phyloP scores from a whole-genome alignment of 2,888 invertebrate species.

The Mystacides longicornis region DNA sequence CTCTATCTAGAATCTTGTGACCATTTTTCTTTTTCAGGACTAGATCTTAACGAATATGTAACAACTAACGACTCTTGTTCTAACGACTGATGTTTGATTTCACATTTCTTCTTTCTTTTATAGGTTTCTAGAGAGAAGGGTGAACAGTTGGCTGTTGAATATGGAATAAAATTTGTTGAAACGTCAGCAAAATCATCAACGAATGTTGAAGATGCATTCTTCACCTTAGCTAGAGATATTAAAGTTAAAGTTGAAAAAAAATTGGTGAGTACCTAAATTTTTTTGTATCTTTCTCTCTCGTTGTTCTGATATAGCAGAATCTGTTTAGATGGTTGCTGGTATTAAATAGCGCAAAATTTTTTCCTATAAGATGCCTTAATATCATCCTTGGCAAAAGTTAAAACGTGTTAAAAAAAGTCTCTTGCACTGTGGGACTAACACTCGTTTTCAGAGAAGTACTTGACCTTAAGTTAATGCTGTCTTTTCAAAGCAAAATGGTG shows the following conservation, averaged over 20 bases:
- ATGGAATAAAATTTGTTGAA: slow-evolving; percentile 98
- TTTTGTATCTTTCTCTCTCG: not conserved
- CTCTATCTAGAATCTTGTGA: not conserved
- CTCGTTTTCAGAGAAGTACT: too few relatives aligned
- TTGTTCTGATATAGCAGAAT: not conserved
- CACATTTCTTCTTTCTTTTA: not conserved
- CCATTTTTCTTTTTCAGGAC: too few relatives aligned
- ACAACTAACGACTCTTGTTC: too few relatives aligned
- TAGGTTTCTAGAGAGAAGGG: slow-evolving; percentile 92
- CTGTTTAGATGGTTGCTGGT: not conserved
- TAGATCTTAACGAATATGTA: too few relatives aligned
- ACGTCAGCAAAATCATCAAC: slow-evolving; percentile 97
- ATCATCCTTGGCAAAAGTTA: too few relatives aligned
- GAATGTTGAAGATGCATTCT: slow-evolving; percentile 97
- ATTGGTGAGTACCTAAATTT: slow-evolving; percentile 68
- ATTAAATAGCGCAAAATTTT: too few relatives aligned
- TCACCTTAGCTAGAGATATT: slow-evolving; percentile 93
- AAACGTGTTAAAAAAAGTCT: too few relatives aligned
- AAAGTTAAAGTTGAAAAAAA: slow-evolving; percentile 98
- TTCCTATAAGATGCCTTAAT: too few relatives aligned
- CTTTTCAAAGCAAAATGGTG: too few relatives aligned
- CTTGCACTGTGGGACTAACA: too few relatives aligned
- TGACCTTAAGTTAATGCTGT: too few relatives aligned
- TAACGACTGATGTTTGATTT: too few relatives aligned
- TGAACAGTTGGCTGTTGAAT: slow-evolving; percentile 94